A percentile compares a stretch with the other conserved stretches of the same genome.
phyloP scores from a whole-genome alignment of 2,113 vertebrate species.

The Brienomyrus brachyistius region DNA sequence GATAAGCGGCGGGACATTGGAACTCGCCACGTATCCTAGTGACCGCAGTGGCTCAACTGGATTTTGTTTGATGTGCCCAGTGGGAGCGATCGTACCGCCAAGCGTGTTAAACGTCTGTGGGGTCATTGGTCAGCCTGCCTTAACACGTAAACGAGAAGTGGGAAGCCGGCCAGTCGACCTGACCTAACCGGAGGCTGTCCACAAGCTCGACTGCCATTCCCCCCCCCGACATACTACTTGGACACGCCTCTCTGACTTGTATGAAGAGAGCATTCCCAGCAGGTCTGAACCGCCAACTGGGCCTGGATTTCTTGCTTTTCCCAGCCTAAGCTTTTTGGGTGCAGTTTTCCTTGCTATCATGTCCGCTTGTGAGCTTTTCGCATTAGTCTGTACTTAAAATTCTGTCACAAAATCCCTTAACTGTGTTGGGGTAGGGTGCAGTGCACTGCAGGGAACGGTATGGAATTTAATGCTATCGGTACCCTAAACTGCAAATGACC shows the following conservation, averaged over 20 bases:
- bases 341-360: not conserved
- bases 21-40: slow-evolving; percentile 12
- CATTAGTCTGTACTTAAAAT: not conserved
- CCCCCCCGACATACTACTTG: not conserved
- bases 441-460: not conserved
- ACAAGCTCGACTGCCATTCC: not conserved
- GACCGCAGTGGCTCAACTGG: not conserved
- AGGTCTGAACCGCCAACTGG: not conserved
- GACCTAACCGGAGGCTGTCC: not conserved
- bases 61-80: not conserved
- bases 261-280: not conserved
- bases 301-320: not conserved
- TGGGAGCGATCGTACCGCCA: not conserved
- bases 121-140: not conserved
- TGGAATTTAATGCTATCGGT: not conserved
- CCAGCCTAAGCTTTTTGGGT: not conserved
- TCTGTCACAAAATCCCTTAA: not conserved
- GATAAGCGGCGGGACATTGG: slow-evolving; percentile 38
- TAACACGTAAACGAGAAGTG: not conserved
- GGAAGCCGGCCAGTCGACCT: not conserved
- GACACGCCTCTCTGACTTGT: not conserved
- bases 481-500: not conserved
- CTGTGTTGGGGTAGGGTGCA: not conserved
- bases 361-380: not conserved
- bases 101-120: not conserved